Conservation (phyloP, 1,140 invertebrate species). For the Battus philenor region DNA sequence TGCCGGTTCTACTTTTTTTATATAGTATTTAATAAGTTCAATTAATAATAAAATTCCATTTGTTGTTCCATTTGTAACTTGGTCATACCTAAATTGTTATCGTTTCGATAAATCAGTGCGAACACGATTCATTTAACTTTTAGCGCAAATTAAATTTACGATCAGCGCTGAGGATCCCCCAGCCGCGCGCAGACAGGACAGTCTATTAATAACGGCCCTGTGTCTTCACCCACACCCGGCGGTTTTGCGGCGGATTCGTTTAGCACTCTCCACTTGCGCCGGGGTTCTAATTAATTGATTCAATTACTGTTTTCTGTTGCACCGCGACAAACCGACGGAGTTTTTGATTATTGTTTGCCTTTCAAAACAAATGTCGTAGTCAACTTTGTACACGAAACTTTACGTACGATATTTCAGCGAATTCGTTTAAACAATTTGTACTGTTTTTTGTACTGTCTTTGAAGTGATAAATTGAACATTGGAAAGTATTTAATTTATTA, state of each 20-base stretch:
- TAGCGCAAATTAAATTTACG: constrained; percentile 5
- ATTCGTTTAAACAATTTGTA: too few species aligned
- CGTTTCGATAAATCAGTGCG: background rate
- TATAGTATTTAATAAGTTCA: too few species aligned
- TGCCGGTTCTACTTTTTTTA: too few species aligned
- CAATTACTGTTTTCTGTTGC: constrained; percentile 25
- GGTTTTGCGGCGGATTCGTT: constrained; percentile 16
- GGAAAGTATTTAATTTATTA: too few species aligned
- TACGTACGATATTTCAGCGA: background rate
- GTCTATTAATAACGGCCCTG: constrained; percentile 24
- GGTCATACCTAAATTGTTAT: too few species aligned
- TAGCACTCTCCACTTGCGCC: constrained; percentile 14
- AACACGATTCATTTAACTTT: constrained; percentile 5
- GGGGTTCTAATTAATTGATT: constrained; percentile 31
- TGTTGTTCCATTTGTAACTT: too few species aligned
- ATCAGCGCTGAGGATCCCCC: constrained; percentile 7
- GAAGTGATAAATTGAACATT: too few species aligned
- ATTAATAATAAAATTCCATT: too few species aligned
- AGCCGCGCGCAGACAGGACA: constrained; percentile 16
- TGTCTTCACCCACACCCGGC: constrained; percentile 6
- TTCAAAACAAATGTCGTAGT: constrained; percentile 8
- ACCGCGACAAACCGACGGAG: constrained; percentile 8
- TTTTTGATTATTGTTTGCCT: constrained; percentile 15
- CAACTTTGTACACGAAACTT: constrained; percentile 8
- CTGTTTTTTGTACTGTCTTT: too few species aligned